Evolutionary conservation across 2,797 vertebrate species (phyloP).

Genomic region (Lacerta viridis): DNA sequence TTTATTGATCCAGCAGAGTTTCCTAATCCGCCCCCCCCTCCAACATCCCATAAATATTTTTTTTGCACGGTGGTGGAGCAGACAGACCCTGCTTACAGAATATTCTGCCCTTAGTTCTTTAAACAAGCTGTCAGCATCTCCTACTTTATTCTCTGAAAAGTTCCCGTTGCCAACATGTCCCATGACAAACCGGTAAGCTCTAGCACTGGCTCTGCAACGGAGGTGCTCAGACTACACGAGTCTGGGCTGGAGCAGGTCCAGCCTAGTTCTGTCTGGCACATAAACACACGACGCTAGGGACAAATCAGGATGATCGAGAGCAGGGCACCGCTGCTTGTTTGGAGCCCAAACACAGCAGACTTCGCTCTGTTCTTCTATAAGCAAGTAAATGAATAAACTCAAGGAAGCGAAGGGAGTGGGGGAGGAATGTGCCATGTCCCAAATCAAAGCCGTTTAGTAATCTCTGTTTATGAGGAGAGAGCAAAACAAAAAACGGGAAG

Average conservation of each 20-base stretch:
- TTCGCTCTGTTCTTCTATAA: neutral
- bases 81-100: conserved; percentile 66
- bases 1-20: conserved; percentile 21
- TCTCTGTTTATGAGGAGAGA: conserved; percentile 65
- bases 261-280: conserved; percentile 73
- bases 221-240: conserved; percentile 39
- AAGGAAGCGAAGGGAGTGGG: conserved; percentile 48
- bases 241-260: conserved; percentile 62
- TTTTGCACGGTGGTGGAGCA: conserved; percentile 19
- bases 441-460: conserved; percentile 71
- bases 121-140: conserved; percentile 65
- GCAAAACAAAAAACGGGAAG: conserved; percentile 15
- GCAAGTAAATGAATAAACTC: conserved; percentile 28
- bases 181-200: conserved; percentile 58
- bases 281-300: conserved; percentile 24
- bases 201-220: conserved; percentile 33
- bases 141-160: conserved; percentile 21
- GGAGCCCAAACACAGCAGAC: conserved; percentile 65
- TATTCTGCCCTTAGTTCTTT: conserved; percentile 52
- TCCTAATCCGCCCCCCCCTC: neutral
- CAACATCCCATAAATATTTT: conserved; percentile 53
- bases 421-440: conserved; percentile 54
- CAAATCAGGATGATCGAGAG: conserved; percentile 56
- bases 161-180: conserved; percentile 40
- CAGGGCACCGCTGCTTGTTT: conserved; percentile 62